Evolutionary conservation across 2,797 vertebrate genomes (phyloP), one percentile per base, ranked within the genome.

Genomic region (Tenualosa thibaudeaui): DNA sequence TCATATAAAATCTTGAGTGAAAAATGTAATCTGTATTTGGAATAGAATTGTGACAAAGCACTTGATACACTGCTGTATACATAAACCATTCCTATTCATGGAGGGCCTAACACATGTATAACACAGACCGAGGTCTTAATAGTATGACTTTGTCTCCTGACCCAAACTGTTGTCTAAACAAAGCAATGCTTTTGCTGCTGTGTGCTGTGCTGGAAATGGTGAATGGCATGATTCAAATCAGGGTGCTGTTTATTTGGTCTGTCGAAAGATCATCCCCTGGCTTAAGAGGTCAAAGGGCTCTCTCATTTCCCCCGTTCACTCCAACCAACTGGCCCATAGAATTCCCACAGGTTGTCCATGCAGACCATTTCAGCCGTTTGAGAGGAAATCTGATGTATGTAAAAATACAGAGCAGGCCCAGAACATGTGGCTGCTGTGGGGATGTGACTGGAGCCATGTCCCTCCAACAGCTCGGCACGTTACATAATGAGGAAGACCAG

Each of bases 401-500:
- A 78, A 78, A 43, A 6, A 78, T 2, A 5, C 17, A 78, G 26
- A 78, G 3, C 71, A 71, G 31, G 7, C 65, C 15, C 31, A 22
- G 40, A 43, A 46, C 40, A 46, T 43, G 17, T 43, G 31, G 0
- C 40, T 2, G 15, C 4, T 43, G 71, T 40, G 22, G 22, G 22
- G n/a, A 9, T 60, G 58, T 24, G 58, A 60, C 58, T 0, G n/a
- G 37, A 78, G 40, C 37, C 4, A 19, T 46, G 71, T 78, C 71
- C 4, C 71, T 22, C 37, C 1, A 40, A 85, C 82, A 81, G 46
- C 62, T 81, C 50, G 43, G 56, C 83, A 81, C n/a, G 31, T 95
- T 95, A 92, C 90, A 90, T 90, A 95, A 95, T 88, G 46, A 54
- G 62, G 88, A 87, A 87, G 54, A 90, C 87, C 24, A 93, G 89